Evolutionary conservation across 2,797 vertebrate species (phyloP), one percentile per base, ranked within the genome.

Genomic region (Odontamblyopus rebecca): DNA sequence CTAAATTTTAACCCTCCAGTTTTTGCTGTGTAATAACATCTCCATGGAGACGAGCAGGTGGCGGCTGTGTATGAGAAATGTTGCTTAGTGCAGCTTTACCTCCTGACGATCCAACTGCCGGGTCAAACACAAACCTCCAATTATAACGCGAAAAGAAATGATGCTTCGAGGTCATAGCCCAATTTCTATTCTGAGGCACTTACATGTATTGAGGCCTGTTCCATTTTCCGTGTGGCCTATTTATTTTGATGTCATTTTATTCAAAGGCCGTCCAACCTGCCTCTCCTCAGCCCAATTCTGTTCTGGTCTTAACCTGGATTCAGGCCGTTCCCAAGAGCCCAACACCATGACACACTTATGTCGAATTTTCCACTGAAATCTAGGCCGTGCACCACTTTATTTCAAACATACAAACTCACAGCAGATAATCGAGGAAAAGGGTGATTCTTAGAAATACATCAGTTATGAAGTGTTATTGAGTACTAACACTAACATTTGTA

Each of bases 261-360:
- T 67, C 9, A 53, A n/a, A 53, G 16, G 9, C 2, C 26, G 23
- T 66, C 15, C 48, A 19, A 51, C 44, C 26, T 67, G 18, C 35
- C 35, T 48, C 63, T 18, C 41, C 23, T 35, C 66, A 56, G 48
- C 41, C n/a, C 18, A 4, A 53, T 65, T 71, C 30, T 50, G 15
- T 30, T 23, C 66, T 19, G 59, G 41, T 68, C 51, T 29, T 50
- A 73, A 72, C 71, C 59, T 53, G 32, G 77, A 82, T 67, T 54
- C 77, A 74, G 41, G 60, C 60, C 15, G 69, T 65, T 72, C 7
- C 9, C 8, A 32, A 2, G 5, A 38, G 81, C 67, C 59, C 71
- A 77, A 62, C 71, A 27, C 13, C 61, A 6, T 75, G 75, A 86
- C 67, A 81, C 70, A 73, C 74, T 86, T 79, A 65, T 32, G 65